Evolutionary conservation across 2,113 vertebrate species (phyloP), one percentile per base, ranked within the genome.

Genomic region (Macrotus californicus): DNA sequence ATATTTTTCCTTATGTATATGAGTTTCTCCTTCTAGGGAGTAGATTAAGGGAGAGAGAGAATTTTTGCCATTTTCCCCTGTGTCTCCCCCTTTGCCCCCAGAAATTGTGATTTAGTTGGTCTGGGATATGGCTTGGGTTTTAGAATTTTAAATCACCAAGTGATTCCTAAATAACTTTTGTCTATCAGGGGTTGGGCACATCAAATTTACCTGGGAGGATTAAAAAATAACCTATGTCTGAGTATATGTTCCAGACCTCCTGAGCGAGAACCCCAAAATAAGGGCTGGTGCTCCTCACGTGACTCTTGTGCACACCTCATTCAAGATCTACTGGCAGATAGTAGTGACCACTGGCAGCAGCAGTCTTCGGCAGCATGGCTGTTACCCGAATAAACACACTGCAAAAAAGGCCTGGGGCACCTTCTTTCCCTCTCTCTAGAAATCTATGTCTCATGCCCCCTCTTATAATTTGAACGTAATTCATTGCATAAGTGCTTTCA

Each of bases 381-480:
- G 56, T 89, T 81, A 70, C 81, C 87, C 70, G 82, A 80, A 70
- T 84, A 91, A 75, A 84, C 26, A 67, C 70, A 75, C 64, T 80
- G 41, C 69, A 87, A 73, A 41, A 80, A 46, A 79, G 61, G 86
- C 95, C 36, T 43, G 36, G 36, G 75, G 41, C 43, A 91, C 50
- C 77, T 64, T 69, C 43, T 76, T 91, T 87, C n/a, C 39, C 64
- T 77, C 72, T 87, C 54, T 83, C 77, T 61, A 76, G 86, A 31
- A 96, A 90, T 93, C 41, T 19, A 54, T 61, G 19, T 41, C 56
- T 90, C 24, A 85, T 2, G 24, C 13, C 4, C 18, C 3, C 21
- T 90, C 91, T 88, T 56, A 88, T 34, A 83, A 61, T 80, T 82
- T 91, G 59, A 66, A 56, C 34, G 81, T 93, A 94, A 94, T 70